Conservation (phyloP, 2,888 invertebrate species). For the Ommatoiulus sabulosus region DNA sequence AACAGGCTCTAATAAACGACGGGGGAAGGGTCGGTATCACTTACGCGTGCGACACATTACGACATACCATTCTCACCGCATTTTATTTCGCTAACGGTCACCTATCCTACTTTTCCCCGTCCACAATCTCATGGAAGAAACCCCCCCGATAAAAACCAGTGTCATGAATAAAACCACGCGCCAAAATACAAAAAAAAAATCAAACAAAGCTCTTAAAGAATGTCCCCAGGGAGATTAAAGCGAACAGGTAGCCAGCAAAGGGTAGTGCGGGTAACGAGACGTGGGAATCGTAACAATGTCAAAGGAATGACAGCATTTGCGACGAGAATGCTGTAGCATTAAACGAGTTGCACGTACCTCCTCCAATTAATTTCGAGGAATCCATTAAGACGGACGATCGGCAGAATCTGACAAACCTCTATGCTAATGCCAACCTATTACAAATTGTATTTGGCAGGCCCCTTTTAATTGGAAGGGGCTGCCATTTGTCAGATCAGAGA, state of each 20-base stretch:
- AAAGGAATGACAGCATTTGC: not conserved
- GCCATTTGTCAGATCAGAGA: not conserved
- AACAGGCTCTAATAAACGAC: conserved; percentile 34
- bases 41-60: conserved; percentile 36
- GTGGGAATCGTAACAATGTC: conserved; percentile 28
- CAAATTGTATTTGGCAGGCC: not conserved
- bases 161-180: conserved; percentile 35
- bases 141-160: conserved; percentile 23
- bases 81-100: conserved; percentile 15
- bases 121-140: not conserved
- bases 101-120: not conserved
- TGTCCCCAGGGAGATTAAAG: not conserved
- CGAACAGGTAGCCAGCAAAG: not conserved
- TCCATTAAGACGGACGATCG: conserved; percentile 8
- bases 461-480: conserved; percentile 15
- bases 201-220: conserved; percentile 14
- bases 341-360: not conserved
- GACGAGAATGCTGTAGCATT: not conserved
- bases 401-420: not conserved
- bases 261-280: not conserved
- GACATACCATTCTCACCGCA: conserved; percentile 43
- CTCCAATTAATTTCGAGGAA: not conserved
- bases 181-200: conserved; percentile 30
- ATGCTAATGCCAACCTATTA: conserved; percentile 13
- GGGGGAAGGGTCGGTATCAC: not conserved